These are phyloP conservation scores for Drosophila mimica DNA, from an alignment of 2,888 invertebrate species.

Conservation along the genomic window DNA sequence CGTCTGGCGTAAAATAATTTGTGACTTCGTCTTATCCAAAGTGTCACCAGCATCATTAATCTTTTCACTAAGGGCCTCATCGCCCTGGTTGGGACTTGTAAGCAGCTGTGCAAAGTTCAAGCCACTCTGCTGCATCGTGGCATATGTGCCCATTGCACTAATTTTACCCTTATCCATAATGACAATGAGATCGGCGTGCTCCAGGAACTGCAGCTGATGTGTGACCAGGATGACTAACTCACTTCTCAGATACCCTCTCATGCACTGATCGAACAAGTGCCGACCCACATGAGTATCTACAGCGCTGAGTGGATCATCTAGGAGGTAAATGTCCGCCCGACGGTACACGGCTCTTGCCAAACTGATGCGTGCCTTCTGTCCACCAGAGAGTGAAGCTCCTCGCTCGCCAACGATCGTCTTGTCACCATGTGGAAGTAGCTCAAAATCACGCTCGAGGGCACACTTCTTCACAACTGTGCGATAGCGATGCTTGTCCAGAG, in stretches of 20 bases:
- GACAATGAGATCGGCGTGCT: slow-evolving; percentile 87
- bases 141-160: slow-evolving; percentile 88
- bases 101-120: slow-evolving; percentile 91
- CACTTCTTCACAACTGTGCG: slow-evolving; percentile 86
- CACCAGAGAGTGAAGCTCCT: slow-evolving; percentile 93
- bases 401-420: slow-evolving; percentile 90
- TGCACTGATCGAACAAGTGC: slow-evolving; percentile 90
- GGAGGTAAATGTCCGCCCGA: slow-evolving; percentile 92
- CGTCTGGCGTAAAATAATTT: slow-evolving; percentile 4
- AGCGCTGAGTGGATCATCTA: slow-evolving; percentile 96
- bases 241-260: slow-evolving; percentile 86
- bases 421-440: slow-evolving; percentile 87
- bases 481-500: slow-evolving; percentile 87
- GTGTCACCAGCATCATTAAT: slow-evolving; percentile 58
- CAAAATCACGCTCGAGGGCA: slow-evolving; percentile 86
- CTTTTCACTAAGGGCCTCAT: slow-evolving; percentile 67
- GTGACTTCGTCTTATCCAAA: neutral
- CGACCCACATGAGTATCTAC: slow-evolving; percentile 96
- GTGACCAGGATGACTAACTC: slow-evolving; percentile 92
- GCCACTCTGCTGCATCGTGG: slow-evolving; percentile 89
- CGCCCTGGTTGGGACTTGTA: slow-evolving; percentile 85
- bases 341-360: slow-evolving; percentile 94
- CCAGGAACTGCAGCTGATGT: slow-evolving; percentile 93
- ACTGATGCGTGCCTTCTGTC: slow-evolving; percentile 95
- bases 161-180: slow-evolving; percentile 83